Conservation (phyloP, 2,888 invertebrate genomes). For the Tinea trinotella region DNA sequence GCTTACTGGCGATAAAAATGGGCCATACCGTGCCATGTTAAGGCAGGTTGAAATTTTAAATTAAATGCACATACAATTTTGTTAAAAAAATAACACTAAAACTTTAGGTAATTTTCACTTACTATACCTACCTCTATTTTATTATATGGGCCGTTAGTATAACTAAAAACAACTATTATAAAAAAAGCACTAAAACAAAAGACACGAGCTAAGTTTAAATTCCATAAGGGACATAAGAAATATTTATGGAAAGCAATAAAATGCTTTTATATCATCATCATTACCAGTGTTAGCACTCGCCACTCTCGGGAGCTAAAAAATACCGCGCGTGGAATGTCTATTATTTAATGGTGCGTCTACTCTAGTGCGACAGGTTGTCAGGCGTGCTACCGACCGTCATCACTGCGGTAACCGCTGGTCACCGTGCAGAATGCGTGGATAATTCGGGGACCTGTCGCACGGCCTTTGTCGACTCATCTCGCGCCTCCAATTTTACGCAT, state of each 20-base stretch:
- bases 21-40: neutral
- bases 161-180: too few species aligned
- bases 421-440: conserved; percentile 64
- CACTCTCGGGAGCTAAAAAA: conserved; percentile 6
- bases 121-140: too few species aligned
- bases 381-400: conserved; percentile 9
- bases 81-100: too few species aligned
- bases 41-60: neutral
- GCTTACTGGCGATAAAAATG: neutral
- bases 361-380: conserved; percentile 8
- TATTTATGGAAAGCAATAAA: neutral
- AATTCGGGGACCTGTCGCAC: conserved; percentile 67
- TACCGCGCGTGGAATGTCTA: conserved; percentile 6
- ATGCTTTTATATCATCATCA: conserved; percentile 2
- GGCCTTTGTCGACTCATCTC: conserved; percentile 36
- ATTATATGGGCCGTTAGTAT: too few species aligned
- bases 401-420: conserved; percentile 30
- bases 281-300: conserved; percentile 10
- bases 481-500: conserved; percentile 32
- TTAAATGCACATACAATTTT: too few species aligned
- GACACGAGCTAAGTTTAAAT: too few species aligned
- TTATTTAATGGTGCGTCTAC: neutral
- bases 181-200: too few species aligned
- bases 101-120: too few species aligned
- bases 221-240: neutral